Base-by-base conservation (phyloP, 2,797 vertebrate species). In the Thalassophryne amazonica region DNA sequence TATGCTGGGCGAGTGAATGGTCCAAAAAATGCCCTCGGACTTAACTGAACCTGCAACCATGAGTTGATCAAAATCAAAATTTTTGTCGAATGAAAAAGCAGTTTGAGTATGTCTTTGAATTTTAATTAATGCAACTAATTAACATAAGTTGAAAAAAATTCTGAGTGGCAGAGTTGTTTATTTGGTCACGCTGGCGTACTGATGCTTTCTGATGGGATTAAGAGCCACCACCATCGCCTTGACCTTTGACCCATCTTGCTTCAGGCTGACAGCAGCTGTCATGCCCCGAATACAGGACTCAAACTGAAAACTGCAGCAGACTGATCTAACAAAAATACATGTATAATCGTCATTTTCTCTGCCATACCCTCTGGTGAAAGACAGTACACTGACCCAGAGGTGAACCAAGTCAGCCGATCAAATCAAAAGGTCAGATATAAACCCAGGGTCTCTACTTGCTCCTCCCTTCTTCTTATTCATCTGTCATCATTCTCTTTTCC, bases 261-360 rank as follows among this genome's bases (percentile, higher is more conserved):
- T 9, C 36, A 21, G 31, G 45, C 55, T 66, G 76, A 69, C 77
- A 81, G 60, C 46, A 43, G 52, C 60, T 69, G 77, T 63, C 67
- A 47, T 10, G 19, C 7, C 39, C 57, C n/a, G 4, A 11, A 12
- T 20, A 15, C 25, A n/a, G 34, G 23, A 16, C 10, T 4, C 30
- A 16, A 8, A 5, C 16, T 18, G 23, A 46, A 58, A 64, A 69
- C 16, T 59, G 23, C 38, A 39, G 49, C 46, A 5, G 46, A 34
- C 56, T 66, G 66, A 27, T 35, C 4, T 7, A 21, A 56, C 35
- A 34, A 19, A 69, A 76, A 58, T 57, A 47, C 29, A 33, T 12
- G 54, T 39, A 22, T 46, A 18, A 61, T 73, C 71, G 73, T 73
- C 55, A 64, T 67, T 69, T 83, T 68, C 60, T 61, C 36, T 9